phyloP scores from a whole-genome alignment of 1,140 invertebrate species.

The Battus philenor region DNA sequence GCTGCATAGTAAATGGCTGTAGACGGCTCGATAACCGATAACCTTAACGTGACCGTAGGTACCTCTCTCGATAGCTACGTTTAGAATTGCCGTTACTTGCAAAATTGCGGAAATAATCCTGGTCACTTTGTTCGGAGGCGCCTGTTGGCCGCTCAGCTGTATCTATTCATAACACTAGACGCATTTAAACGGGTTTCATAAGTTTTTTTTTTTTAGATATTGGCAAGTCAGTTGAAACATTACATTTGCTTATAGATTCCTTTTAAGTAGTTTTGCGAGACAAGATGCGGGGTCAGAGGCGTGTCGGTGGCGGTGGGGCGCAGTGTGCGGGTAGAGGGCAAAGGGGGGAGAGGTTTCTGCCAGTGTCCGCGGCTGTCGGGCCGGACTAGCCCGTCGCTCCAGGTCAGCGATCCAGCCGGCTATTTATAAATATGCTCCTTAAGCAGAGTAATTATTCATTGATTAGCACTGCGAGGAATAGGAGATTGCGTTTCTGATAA shows the following conservation, averaged over 20 bases:
- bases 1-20: slow-evolving; percentile 31
- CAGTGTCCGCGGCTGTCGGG: slow-evolving; percentile 63
- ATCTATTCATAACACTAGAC: too few relatives aligned
- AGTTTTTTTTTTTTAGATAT: too few relatives aligned
- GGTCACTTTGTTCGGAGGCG: slow-evolving; percentile 34
- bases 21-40: slow-evolving; percentile 58
- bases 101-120: slow-evolving; percentile 53
- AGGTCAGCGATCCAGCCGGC: slow-evolving; percentile 72
- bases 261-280: too few relatives aligned
- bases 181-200: too few relatives aligned
- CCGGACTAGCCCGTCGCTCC: slow-evolving; percentile 73
- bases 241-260: slow-evolving; percentile 30
- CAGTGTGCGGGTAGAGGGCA: slow-evolving; percentile 23
- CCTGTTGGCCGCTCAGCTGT: slow-evolving; percentile 16
- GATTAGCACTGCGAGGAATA: slow-evolving; percentile 75
- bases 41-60: slow-evolving; percentile 49
- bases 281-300: slow-evolving; percentile 56
- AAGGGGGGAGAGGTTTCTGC: slow-evolving; percentile 47
- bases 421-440: slow-evolving; percentile 75
- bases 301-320: slow-evolving; percentile 36
- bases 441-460: slow-evolving; percentile 76
- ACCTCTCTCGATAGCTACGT: slow-evolving; percentile 46
- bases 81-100: slow-evolving; percentile 57
- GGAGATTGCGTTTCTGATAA: slow-evolving; percentile 73
- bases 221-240: slow-evolving; percentile 1